Base-by-base conservation (phyloP, 1,140 invertebrate species). In the Zaprionus ghesquierei region DNA sequence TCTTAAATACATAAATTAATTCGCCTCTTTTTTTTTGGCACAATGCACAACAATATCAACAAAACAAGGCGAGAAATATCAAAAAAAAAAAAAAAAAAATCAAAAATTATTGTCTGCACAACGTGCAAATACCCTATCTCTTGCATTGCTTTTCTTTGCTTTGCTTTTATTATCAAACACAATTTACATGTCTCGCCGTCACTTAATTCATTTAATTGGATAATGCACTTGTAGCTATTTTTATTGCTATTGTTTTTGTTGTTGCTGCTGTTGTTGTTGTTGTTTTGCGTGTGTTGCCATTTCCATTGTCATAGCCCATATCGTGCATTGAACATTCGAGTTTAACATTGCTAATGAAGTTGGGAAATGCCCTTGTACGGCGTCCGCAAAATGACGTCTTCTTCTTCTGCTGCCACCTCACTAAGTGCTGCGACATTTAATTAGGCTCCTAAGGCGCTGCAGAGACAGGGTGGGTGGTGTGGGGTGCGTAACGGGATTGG, bases 1-100 rank as follows among this genome's bases (percentile, higher is more conserved):
- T 81, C 82, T 78, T 75, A 68, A 87, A 81, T 65, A 81, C 66
- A 81, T 86, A 86, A 77, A 85, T 87, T 87, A 81, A 87, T 81
- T 78, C 66, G 64, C 69, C 85, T 27, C 61, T 54, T 46, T n/a
- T n/a, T n/a, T n/a, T n/a, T n/a, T n/a, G n/a, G n/a, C n/a, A n/a
- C n/a, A n/a, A n/a, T n/a, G n/a, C n/a, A n/a, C 13, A 33, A 44
- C 33, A 49, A 51, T 55, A 61, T 33, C 59, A 73, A 53, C 44
- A 60, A 58, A 51, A 38, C n/a, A 70, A 69, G 31, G n/a, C 22
- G 41, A 58, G 51, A 54, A 25, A 62, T 20, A 5, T 18, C 25
- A 51, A 54, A 20, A 62, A 20, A 10, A 23, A 41, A 51, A 35
- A 4, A 38, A 22, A 29, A 35, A 53, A 65, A 64, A 15, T 22